A percentile compares a stretch with the other conserved stretches of the same genome.
Conservation (phyloP, 1,140 invertebrate species). For the Sarcophaga peregrina region DNA sequence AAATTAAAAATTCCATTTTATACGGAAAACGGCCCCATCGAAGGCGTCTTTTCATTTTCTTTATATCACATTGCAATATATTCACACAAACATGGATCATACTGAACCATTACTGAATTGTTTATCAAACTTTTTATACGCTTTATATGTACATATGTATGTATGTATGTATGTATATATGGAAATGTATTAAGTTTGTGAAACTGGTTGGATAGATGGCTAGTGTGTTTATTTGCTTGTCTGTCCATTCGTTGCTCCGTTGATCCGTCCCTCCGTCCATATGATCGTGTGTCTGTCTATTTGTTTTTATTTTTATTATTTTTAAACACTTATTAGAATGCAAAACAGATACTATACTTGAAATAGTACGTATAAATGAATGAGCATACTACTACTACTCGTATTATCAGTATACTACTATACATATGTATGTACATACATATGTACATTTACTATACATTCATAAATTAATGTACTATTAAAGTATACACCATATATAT, state of each 20-base stretch:
- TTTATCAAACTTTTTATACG: constrained; percentile 9
- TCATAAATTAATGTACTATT: no score
- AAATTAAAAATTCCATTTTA: no score
- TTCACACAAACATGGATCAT: background rate
- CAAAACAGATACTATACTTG: constrained; percentile 31
- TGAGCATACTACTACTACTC: background rate
- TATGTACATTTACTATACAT: background rate
- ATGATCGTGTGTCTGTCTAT: background rate
- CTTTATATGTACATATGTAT: background rate
- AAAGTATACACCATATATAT: background rate
- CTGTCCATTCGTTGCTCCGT: background rate
- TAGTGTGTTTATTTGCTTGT: no score
- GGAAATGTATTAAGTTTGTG: background rate
- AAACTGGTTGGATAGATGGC: no score
- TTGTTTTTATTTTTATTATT: background rate
- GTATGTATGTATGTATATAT: no score
- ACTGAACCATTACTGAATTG: background rate
- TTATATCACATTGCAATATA: background rate
- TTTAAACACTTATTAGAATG: constrained; percentile 30
- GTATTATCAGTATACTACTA: background rate
- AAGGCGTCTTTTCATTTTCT: no score
- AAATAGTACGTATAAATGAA: constrained; percentile 18
- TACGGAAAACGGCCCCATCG: no score
- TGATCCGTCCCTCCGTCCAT: no score
- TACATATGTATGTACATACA: constrained; percentile 1